Evolutionary conservation across 2,113 vertebrate species (phyloP).

Genomic region (Proterorhinus semilunaris): DNA sequence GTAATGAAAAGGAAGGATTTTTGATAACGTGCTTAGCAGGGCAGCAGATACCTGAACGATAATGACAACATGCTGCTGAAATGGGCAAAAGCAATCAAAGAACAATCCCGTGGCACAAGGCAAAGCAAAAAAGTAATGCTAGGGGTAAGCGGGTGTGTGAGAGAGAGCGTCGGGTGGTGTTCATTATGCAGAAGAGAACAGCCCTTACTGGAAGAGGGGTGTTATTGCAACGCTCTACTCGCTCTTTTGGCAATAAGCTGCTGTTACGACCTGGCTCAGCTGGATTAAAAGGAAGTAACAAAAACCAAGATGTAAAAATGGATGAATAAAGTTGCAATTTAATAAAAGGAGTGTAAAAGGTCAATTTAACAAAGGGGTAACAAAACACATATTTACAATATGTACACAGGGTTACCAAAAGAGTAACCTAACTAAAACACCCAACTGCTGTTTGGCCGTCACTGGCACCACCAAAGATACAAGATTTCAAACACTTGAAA

Average conservation of each 20-base stretch:
- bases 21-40: constrained; percentile 18
- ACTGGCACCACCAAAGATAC: constrained; percentile 8
- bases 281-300: no score
- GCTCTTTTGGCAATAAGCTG: constrained; percentile 22
- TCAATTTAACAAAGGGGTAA: no score
- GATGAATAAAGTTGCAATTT: no score
- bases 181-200: constrained; percentile 31
- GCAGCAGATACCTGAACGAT: constrained; percentile 21
- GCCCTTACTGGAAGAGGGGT: not conserved
- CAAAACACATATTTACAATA: no score
- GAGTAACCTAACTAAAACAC: no score
- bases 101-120: constrained; percentile 23
- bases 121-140: constrained; percentile 23
- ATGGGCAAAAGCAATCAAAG: constrained; percentile 36
- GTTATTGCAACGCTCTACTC: constrained; percentile 16
- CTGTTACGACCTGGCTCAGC: no score
- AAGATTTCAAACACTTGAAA: not conserved
- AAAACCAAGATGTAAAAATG: no score
- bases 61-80: constrained; percentile 35
- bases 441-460: constrained; percentile 13
- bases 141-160: constrained; percentile 3
- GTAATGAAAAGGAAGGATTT: constrained; percentile 23
- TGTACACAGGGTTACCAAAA: no score
- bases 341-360: no score
- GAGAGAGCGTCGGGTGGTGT: constrained; percentile 17